A percentile compares a stretch with the other conserved stretches of the same genome.
These are phyloP conservation scores for Trogon surrucura DNA, from an alignment of 2,113 vertebrate species.

Conservation along the genomic window DNA sequence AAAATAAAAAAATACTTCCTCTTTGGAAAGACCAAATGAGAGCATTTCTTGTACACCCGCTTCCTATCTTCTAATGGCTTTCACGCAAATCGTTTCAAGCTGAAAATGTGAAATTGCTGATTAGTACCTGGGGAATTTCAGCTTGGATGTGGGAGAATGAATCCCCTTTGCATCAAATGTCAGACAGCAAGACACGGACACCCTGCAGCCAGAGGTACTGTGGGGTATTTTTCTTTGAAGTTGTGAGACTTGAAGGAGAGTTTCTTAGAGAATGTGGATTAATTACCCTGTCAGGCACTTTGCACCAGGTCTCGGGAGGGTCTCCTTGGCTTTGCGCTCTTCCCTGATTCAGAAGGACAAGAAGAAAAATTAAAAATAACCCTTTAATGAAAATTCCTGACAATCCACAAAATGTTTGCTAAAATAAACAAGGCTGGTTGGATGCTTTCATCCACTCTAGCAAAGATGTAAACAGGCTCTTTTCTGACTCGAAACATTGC, in stretches of 20 bases:
- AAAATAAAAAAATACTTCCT: constrained; percentile 35
- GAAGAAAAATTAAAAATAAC: constrained; percentile 18
- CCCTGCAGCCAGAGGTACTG: constrained; percentile 39
- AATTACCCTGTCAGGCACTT: constrained; percentile 27
- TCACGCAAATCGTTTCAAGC: constrained; percentile 20
- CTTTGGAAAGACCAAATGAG: neutral
- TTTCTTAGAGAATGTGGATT: constrained; percentile 8
- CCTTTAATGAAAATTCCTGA: constrained; percentile 12
- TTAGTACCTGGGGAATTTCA: constrained; percentile 49
- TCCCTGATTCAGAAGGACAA: neutral
- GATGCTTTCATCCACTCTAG: neutral
- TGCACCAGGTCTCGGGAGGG: neutral
- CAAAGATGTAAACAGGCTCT: constrained; percentile 20
- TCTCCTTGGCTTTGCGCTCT: neutral
- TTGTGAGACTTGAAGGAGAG: constrained; percentile 20
- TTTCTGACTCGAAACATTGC: neutral
- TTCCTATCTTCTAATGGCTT: neutral
- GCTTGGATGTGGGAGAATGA: constrained; percentile 55
- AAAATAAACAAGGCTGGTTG: neutral
- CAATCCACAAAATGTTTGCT: neutral
- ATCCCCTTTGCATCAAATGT: constrained; percentile 49
- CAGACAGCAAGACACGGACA: constrained; percentile 30
- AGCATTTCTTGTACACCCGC: neutral
- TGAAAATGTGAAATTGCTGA: constrained; percentile 26
- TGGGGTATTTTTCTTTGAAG: constrained; percentile 42